Evolutionary conservation across 1,140 invertebrate genomes (phyloP), one percentile per base, ranked within the genome.

Genomic region (Bombus impatiens): DNA sequence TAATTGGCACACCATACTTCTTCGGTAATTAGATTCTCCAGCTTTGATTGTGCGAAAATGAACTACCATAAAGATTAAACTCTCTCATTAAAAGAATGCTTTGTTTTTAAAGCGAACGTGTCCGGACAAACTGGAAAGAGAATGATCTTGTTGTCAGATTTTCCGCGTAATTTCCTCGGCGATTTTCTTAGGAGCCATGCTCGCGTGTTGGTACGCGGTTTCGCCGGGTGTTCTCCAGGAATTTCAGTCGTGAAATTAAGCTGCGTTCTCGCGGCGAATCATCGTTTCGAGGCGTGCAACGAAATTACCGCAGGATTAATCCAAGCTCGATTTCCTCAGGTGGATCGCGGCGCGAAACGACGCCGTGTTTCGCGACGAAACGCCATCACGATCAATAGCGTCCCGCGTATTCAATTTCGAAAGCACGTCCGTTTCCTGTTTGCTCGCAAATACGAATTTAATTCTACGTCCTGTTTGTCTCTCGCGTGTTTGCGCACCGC

Each of bases 381-480:
- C 67, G 35, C 44, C n/a, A 28, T 15, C 37, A 18, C 67, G 65
- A 84, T 89, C 88, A 85, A 89, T 89, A 84, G 59, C 32, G 15
- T 32, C 35, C 77, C 81, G 59, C 74, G 89, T 70, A 79, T 89
- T 89, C 89, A 87, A 91, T 91, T 91, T 86, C 89, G 67, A 89
- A 88, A 89, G 89, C 85, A 70, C 89, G 80, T 86, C 85, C 81
- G 87, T 72, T 90, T 90, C 79, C 84, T 91, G 87, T 90, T 90
- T 90, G 78, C 85, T 70, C 59, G 87, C 87, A 91, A 91, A 91
- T 88, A 91, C 87, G 59, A 85, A 91, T 91, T 91, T 91, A 89
- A 91, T 91, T 89, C 88, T 87, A 71, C 85, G 77, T 89, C 89
- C 87, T 91, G 87, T 91, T 91, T 91, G 87, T 87, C 72, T 40